Base-by-base conservation (phyloP, 1,140 invertebrate species). In the Pissodes strobi region DNA sequence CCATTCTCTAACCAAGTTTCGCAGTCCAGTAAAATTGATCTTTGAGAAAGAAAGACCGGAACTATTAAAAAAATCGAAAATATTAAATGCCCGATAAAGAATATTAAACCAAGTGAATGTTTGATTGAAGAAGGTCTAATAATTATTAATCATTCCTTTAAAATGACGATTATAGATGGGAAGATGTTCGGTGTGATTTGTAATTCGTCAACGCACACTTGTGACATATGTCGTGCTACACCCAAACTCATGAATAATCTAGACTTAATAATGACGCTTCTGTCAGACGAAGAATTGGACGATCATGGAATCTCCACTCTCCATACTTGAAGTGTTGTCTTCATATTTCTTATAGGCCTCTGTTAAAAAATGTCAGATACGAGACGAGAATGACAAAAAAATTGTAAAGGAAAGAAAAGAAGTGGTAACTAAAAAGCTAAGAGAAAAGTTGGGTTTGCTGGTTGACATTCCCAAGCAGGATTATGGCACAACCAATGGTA, bases 81-180 rank as follows among this genome's bases (percentile, higher is more conserved):
- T 57, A 38, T 72, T 38, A 53, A 68, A 41, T 22, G 62, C 17
- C 46, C 69, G 48, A 71, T 71, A 53, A 37, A 27, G 52, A 49
- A 56, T 8, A 58, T 70, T 21, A 23, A 55, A 49, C 55, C 63
- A 13, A 62, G 45, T 37, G 46, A n/a, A n/a, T n/a, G n/a, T n/a
- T n/a, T n/a, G n/a, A n/a, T n/a, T n/a, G n/a, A n/a, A n/a, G n/a
- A n/a, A n/a, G n/a, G n/a, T n/a, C n/a, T n/a, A n/a, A n/a, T n/a
- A n/a, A n/a, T n/a, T n/a, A n/a, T n/a, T n/a, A n/a, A n/a, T n/a
- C n/a, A n/a, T n/a, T n/a, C n/a, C n/a, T n/a, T n/a, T n/a, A n/a
- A n/a, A n/a, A n/a, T n/a, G n/a, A n/a, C n/a, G n/a, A n/a, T n/a
- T n/a, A n/a, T n/a, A n/a, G n/a, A n/a, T n/a, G n/a, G n/a, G n/a